Evolutionary conservation across 1,140 invertebrate species (phyloP).

Genomic region (Trichonephila clavata): DNA sequence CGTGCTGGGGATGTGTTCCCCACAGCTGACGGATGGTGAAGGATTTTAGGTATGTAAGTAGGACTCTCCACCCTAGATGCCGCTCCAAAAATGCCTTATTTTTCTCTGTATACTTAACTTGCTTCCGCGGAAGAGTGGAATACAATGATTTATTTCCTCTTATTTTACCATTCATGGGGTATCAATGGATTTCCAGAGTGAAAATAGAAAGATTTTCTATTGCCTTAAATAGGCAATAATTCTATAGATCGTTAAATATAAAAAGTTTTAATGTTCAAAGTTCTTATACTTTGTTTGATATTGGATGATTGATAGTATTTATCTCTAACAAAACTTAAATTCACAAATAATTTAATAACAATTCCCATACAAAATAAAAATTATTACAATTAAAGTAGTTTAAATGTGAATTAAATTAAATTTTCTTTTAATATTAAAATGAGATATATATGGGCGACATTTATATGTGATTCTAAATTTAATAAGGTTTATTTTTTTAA

Average conservation of each 20-base stretch:
- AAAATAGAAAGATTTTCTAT: neutral
- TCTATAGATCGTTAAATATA: neutral
- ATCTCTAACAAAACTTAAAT: no score
- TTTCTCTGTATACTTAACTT: conserved; percentile 32
- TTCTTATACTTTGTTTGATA: no score
- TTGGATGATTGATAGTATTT: no score
- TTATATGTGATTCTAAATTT: no score
- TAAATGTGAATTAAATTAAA: no score
- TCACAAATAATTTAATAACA: no score
- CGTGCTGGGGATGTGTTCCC: conserved; percentile 45
- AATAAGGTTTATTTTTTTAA: no score
- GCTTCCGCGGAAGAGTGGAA: conserved; percentile 20
- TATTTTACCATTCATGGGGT: neutral
- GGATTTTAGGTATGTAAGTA: conserved; percentile 73
- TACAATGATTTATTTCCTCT: conserved; percentile 2
- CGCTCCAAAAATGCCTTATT: conserved; percentile 30
- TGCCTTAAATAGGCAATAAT: neutral
- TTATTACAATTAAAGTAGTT: no score
- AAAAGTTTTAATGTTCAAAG: no score
- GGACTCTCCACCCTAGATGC: conserved; percentile 22
- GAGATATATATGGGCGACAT: no score
- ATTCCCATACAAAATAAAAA: no score
- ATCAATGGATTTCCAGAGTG: neutral
- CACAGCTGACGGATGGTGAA: conserved; percentile 65
- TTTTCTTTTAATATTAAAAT: no score